Conservation (phyloP, 2,113 vertebrate genomes). For the Lepisosteus oculatus region DNA sequence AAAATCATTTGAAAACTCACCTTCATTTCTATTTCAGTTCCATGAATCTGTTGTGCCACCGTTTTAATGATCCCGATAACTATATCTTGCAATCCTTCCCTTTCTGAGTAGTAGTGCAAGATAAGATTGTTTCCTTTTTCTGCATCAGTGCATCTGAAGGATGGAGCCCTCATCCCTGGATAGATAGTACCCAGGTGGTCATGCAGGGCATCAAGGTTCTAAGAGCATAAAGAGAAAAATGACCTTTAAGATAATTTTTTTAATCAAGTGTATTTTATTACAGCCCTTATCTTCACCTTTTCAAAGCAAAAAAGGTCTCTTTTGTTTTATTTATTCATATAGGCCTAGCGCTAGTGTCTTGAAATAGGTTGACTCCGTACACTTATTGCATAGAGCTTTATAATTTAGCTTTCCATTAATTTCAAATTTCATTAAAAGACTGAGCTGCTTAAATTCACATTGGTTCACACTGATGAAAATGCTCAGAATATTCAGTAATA, state of each 20-base stretch:
- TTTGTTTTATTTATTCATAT: no score
- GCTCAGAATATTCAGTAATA: no score
- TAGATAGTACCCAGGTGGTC: slow-evolving; percentile 98
- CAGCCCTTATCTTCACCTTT: no score
- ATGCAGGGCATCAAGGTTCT: slow-evolving; percentile 96
- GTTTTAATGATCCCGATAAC: slow-evolving; percentile 98
- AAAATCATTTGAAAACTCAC: slow-evolving; percentile 52
- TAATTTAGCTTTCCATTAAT: no score
- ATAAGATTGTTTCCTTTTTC: slow-evolving; percentile 95
- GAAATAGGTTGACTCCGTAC: no score
- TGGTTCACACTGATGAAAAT: no score
- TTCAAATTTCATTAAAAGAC: no score
- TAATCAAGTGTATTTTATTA: not conserved
- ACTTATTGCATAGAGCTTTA: no score
- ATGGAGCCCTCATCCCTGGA: slow-evolving; percentile 95
- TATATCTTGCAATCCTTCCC: slow-evolving; percentile 96
- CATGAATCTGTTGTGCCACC: slow-evolving; percentile 94
- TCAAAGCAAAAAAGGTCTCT: no score
- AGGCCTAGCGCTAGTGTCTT: no score
- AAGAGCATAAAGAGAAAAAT: not conserved
- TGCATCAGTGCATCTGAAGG: slow-evolving; percentile 92
- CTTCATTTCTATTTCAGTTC: slow-evolving; percentile 99
- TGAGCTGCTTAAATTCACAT: no score
- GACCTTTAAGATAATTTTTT: not conserved
- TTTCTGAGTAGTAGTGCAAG: slow-evolving; percentile 96